Percentiles rank a stretch among this genome's conserved stretches.
Evolutionary conservation across 2,113 vertebrate species (phyloP).

Genomic region (Calypte anna): DNA sequence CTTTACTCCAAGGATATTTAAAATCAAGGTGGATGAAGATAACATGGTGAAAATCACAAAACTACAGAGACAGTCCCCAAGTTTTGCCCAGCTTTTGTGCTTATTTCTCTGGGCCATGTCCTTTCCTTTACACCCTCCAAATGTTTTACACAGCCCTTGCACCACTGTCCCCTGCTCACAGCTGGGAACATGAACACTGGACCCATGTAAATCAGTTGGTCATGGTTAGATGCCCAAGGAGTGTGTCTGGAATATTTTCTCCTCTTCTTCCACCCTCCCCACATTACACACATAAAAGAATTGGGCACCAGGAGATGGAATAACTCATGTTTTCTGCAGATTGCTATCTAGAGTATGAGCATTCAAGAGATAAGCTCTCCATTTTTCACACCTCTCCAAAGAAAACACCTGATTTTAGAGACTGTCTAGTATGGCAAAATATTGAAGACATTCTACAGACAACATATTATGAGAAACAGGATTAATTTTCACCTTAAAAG

Average conservation of each 20-base stretch:
- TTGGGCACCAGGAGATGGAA: not conserved
- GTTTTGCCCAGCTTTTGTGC: not conserved
- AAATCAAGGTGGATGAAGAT: not conserved
- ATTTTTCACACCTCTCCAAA: not conserved
- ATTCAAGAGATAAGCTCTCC: not conserved
- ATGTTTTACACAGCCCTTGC: not conserved
- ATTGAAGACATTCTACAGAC: not conserved
- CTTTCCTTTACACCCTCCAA: not conserved
- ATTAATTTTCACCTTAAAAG: not conserved
- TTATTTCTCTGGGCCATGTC: not conserved
- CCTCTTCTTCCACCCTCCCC: not conserved
- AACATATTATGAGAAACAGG: not conserved
- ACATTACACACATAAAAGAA: not conserved
- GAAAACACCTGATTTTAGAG: not conserved
- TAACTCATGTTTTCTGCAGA: not conserved
- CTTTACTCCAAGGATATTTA: not conserved
- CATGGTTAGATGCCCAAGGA: not conserved
- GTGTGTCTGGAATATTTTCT: not conserved
- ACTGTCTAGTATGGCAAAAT: not conserved
- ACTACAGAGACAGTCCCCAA: not conserved
- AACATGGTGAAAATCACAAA: not conserved
- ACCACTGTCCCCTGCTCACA: not conserved
- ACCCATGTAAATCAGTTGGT: not conserved
- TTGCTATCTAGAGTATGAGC: not conserved
- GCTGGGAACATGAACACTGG: rapidly evolving